These are phyloP conservation scores for Eospalax fontanierii DNA, from an alignment of 2,797 vertebrate genomes.

Conservation along the genomic window DNA sequence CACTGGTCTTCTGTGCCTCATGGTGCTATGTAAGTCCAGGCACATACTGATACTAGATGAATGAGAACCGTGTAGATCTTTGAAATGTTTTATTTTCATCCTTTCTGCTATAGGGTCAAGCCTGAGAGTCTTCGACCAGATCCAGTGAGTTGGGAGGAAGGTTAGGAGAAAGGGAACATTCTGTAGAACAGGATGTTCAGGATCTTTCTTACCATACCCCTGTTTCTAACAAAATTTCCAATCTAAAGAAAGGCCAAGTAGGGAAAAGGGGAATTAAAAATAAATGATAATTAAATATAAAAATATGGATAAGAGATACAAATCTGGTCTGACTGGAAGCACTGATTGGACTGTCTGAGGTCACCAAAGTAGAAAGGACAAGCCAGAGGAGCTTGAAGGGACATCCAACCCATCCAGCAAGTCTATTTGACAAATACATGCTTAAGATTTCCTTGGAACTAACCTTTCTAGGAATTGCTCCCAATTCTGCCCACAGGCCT, in stretches of 20 bases:
- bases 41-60: not conserved
- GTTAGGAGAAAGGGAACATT: not conserved
- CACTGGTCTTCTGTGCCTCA: not conserved
- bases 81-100: not conserved
- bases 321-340: not conserved
- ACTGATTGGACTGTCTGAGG: not conserved
- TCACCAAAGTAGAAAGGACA: not conserved
- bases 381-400: not conserved
- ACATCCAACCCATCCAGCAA: not conserved
- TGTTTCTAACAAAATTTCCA: not conserved
- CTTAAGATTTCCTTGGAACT: not conserved
- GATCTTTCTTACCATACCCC: not conserved
- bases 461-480: constrained; percentile 13
- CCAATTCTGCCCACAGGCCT: not conserved
- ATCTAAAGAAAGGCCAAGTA: not conserved
- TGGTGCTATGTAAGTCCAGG: not conserved
- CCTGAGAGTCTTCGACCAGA: not conserved
- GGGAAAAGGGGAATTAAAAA: not conserved
- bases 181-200: not conserved
- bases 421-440: not conserved
- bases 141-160: not conserved
- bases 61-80: not conserved
- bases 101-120: not conserved
- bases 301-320: not conserved
- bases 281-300: not conserved